Evolutionary conservation across 2,113 vertebrate species (phyloP), one percentile per base, ranked within the genome.

Genomic region (Pterocles orientalis): DNA sequence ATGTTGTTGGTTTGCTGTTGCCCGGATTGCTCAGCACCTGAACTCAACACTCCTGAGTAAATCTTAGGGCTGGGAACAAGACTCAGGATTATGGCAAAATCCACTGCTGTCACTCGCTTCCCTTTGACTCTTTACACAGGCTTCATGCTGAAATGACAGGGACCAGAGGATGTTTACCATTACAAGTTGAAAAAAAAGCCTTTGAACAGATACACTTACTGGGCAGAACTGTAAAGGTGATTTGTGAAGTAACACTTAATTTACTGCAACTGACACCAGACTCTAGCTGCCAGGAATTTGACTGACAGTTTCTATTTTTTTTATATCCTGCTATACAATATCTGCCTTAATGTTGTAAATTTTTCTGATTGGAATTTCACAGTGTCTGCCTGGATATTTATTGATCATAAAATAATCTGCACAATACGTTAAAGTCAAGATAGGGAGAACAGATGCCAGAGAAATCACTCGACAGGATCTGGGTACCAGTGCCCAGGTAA

Each of bases 251-350:
- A 92, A 94, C 83, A 65, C 78, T 93, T 97, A 97, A 97, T 97
- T 97, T 96, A 98, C 91, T 94, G 90, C 96, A 89, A 95, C 91
- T 78, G 86, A 96, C 71, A 92, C 93, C 58, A 75, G 76, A 94
- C 87, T 96, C 82, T 68, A 94, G 86, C 95, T 97, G 97, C 97
- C 95, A 96, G 82, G 85, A 97, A 90, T 97, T 94, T 98, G 97
- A 98, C 91, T 97, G 98, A 98, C 97, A 98, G 96, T 96, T 97
- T 96, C 93, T 97, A 87, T 97, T 97, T 98, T 96, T 39, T 98
- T 98, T 98, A 97, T 98, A 97, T 88, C 86, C 94, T 95, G 68
- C 95, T 96, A 94, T 95, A 96, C 97, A 97, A 95, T 96, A 96
- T 96, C 88, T 96, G 94, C 92, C 94, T 97, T 97, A 94, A 97